A percentile compares a stretch with the other conserved stretches of the same genome.
Conservation (phyloP, 2,113 vertebrate genomes). For the Eulacestoma nigropectus region DNA sequence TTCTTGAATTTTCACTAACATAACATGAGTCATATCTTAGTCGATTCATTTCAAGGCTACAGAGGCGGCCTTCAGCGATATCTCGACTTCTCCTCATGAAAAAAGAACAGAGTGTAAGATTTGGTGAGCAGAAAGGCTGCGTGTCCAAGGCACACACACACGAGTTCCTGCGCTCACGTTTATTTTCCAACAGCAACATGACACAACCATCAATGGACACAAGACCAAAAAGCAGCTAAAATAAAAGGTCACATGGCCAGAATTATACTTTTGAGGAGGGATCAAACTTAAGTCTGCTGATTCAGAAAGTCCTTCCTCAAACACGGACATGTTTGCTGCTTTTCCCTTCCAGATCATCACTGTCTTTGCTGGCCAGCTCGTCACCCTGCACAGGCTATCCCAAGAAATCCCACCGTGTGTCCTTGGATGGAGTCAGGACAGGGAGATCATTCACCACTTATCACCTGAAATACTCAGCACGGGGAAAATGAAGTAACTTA, state of each 20-base stretch:
- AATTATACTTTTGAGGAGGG: background rate
- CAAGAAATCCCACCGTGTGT: accelerated
- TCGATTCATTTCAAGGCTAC: background rate
- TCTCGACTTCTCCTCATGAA: no score
- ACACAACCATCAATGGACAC: accelerated
- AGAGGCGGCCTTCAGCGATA: accelerated
- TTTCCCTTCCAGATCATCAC: background rate
- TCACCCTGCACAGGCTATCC: background rate
- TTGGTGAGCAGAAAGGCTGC: background rate
- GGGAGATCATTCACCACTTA: no score
- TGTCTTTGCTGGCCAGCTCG: background rate
- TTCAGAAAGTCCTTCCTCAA: background rate
- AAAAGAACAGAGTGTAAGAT: accelerated
- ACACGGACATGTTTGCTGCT: accelerated
- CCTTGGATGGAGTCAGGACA: background rate
- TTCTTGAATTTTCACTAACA: background rate
- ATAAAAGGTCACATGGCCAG: background rate
- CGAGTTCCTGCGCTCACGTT: accelerated
- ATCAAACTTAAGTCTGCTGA: accelerated
- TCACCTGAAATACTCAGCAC: accelerated
- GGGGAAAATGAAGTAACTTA: accelerated
- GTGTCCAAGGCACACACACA: accelerated
- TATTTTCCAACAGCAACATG: background rate
- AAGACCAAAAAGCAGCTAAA: background rate
- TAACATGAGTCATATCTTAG: accelerated